Evolutionary conservation across 2,797 vertebrate species (phyloP).

Genomic region (Bucorvus abyssinicus): DNA sequence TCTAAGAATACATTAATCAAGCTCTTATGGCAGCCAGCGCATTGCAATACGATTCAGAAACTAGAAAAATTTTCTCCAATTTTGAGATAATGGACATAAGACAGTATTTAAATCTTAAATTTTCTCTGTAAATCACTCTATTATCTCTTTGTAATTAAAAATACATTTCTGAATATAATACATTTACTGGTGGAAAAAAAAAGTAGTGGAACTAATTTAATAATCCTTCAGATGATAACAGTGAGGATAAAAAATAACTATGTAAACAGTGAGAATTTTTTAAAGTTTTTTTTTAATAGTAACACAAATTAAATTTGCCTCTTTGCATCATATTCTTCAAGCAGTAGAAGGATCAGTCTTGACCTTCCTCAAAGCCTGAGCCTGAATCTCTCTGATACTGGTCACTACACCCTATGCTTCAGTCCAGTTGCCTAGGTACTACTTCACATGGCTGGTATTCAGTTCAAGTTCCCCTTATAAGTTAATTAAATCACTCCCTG

Average conservation of each 20-base stretch:
- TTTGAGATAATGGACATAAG: background rate
- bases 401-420: background rate
- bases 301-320: background rate
- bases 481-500: background rate
- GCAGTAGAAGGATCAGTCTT: background rate
- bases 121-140: background rate
- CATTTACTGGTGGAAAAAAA: background rate
- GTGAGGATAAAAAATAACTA: background rate
- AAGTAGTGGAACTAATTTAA: background rate
- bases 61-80: background rate
- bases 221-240: background rate
- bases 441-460: background rate
- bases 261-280: background rate
- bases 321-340: background rate
- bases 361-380: background rate
- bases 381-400: background rate
- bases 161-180: background rate
- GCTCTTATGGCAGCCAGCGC: background rate
- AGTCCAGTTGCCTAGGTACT: background rate
- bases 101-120: background rate
- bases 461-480: background rate
- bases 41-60: slow-evolving; percentile 17
- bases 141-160: background rate
- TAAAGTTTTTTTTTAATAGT: background rate
- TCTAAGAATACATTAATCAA: background rate